A percentile compares a stretch with the other conserved stretches of the same genome.
phyloP scores from a whole-genome alignment of 2,888 invertebrate genomes.

The Elegia similella region DNA sequence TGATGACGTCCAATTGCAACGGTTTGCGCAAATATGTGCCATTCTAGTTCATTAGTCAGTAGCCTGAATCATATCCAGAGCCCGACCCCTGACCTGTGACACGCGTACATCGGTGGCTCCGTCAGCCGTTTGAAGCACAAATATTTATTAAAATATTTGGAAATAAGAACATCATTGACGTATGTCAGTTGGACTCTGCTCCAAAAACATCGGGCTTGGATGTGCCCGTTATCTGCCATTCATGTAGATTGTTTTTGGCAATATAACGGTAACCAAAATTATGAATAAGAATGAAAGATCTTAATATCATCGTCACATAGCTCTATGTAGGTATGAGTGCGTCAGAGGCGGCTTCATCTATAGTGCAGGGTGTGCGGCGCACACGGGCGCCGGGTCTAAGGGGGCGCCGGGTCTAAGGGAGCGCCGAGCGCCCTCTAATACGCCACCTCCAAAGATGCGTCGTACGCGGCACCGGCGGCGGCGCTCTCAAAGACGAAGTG shows the following conservation, averaged over 20 bases:
- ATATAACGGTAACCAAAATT: background rate
- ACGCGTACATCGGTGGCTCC: background rate
- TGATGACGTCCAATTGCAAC: background rate
- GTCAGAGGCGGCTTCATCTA: too few relatives aligned
- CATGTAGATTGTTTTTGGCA: background rate
- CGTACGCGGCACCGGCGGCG: too few relatives aligned
- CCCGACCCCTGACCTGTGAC: slow-evolving; percentile 8
- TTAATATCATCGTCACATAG: too few relatives aligned
- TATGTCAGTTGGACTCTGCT: slow-evolving; percentile 15
- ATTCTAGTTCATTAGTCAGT: slow-evolving; percentile 4
- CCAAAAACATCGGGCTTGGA: slow-evolving; percentile 5
- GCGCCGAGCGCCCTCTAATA: too few relatives aligned
- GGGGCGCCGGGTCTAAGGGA: too few relatives aligned
- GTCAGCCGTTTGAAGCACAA: background rate
- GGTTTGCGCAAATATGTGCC: slow-evolving; percentile 7
- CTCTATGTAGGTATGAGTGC: too few relatives aligned
- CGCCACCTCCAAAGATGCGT: too few relatives aligned
- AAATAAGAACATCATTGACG: slow-evolving; percentile 16
- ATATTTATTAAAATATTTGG: background rate
- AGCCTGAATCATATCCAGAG: slow-evolving; percentile 1
- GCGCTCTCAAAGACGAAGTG: too few relatives aligned
- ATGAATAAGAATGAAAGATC: too few relatives aligned
- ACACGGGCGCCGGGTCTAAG: too few relatives aligned
- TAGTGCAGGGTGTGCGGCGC: too few relatives aligned
- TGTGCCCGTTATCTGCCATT: background rate